These are phyloP conservation scores for Rhyacichthys aspro DNA, from an alignment of 2,797 vertebrate species.

Conservation along the genomic window DNA sequence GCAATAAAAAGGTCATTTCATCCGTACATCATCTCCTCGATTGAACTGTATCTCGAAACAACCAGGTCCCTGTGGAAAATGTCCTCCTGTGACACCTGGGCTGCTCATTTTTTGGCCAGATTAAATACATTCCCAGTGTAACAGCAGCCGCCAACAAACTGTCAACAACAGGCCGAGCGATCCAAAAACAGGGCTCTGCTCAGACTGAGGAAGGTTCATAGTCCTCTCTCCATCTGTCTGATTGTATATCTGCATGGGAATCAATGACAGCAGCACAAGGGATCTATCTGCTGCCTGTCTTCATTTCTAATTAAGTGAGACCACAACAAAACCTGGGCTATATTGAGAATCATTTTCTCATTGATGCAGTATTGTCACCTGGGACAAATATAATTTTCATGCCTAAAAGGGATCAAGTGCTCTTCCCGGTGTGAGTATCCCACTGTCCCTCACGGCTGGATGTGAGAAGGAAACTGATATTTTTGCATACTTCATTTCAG, in stretches of 20 bases:
- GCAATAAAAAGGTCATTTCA: too few species aligned
- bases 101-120: slow-evolving; percentile 30
- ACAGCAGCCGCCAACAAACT: slow-evolving; percentile 50
- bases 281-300: slow-evolving; percentile 22
- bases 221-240: slow-evolving; percentile 60
- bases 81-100: slow-evolving; percentile 40
- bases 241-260: slow-evolving; percentile 34
- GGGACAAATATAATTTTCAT: slow-evolving; percentile 8
- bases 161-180: slow-evolving; percentile 51
- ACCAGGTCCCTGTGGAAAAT: slow-evolving; percentile 11
- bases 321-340: slow-evolving; percentile 11
- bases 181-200: slow-evolving; percentile 52
- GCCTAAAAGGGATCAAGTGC: neutral
- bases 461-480: slow-evolving; percentile 4
- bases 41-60: slow-evolving; percentile 1
- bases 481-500: neutral
- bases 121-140: slow-evolving; percentile 30
- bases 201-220: slow-evolving; percentile 33
- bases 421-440: neutral
- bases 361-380: slow-evolving; percentile 13
- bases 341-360: slow-evolving; percentile 11
- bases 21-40: slow-evolving; percentile 15
- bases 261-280: slow-evolving; percentile 16
- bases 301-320: slow-evolving; percentile 27
- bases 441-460: neutral